These are phyloP conservation scores for Periparus ater DNA, from an alignment of 2,797 vertebrate genomes.

Conservation along the genomic window DNA sequence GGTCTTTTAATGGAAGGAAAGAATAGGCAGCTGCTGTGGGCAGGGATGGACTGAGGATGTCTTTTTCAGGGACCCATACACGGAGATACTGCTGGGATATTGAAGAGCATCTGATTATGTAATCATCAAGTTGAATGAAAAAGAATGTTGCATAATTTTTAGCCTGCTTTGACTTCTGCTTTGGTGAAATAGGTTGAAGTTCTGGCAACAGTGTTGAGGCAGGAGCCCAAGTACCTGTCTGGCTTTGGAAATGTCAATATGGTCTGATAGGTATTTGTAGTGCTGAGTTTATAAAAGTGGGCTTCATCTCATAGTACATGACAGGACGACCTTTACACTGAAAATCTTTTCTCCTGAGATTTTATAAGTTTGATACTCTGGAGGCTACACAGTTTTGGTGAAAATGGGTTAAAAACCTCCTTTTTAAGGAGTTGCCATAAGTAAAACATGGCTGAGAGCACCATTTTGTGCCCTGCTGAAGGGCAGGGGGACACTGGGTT, in stretches of 20 bases:
- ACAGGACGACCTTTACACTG: neutral
- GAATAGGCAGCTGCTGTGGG: neutral
- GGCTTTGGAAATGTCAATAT: neutral
- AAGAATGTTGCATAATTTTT: neutral
- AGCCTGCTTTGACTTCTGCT: neutral
- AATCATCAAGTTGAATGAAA: neutral
- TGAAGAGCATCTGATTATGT: neutral
- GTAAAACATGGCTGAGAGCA: neutral
- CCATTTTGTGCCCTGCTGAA: neutral
- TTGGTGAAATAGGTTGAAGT: neutral
- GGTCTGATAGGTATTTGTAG: neutral
- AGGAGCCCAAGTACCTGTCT: neutral
- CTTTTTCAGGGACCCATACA: neutral
- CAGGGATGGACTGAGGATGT: neutral
- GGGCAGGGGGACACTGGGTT: neutral
- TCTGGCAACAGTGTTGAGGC: neutral
- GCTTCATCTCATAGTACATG: neutral
- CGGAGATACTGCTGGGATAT: neutral
- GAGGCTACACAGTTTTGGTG: neutral
- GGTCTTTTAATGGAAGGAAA: neutral
- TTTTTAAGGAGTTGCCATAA: neutral
- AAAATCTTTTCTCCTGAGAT: neutral
- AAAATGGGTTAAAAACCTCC: neutral
- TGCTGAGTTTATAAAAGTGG: neutral
- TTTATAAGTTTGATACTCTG: neutral